Base-by-base conservation (phyloP, 2,888 invertebrate species). In the Gymnosoma rotundatum region DNA sequence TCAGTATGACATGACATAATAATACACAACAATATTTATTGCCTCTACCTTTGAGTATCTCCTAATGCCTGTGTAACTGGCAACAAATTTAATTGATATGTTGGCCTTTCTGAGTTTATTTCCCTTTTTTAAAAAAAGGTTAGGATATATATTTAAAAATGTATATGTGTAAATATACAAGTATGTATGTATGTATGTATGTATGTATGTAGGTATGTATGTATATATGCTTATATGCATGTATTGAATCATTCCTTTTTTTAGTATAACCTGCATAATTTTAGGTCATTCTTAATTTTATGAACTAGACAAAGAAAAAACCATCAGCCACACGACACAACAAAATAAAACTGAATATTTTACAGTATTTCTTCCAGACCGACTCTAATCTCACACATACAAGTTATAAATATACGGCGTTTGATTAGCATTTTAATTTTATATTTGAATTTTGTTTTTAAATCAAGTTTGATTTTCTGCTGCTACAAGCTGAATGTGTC, bases 41-140 rank as follows among this genome's bases (percentile, higher is more conserved):
- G 4, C 38, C 25, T 6, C 10, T 74, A 36, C 36, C n/a, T 64
- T 42, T 74, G 14, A 16, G 16, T 38, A 42, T 3, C 18, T 3
- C 18, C 50, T 20, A 25, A 1, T 64, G 42, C 6, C 38, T 48
- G 54, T 69, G 63, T 74, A 74, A 60, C 2, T 32, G 67, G 61
- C 56, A 45, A 18, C 21, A 56, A 80, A 63, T 36, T 69, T 69
- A 74, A 80, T 74, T 75, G 67, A 80, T 67, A 63, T 56, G 52
- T 74, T 54, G 25, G 20, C 48, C 54, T 80, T 52, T 58, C 60
- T 79, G 38, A 60, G 60, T 12, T 21, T 25, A 14, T 20, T 48
- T 48, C n/a, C 21, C 12, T 20, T 48, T 21, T 42, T 32, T 25
- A 21, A 52, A 54, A 52, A 50, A 8, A 14, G 25, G 18, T 52